Evolutionary conservation across 2,797 vertebrate species (phyloP).

Genomic region (Myotis findleyi): DNA sequence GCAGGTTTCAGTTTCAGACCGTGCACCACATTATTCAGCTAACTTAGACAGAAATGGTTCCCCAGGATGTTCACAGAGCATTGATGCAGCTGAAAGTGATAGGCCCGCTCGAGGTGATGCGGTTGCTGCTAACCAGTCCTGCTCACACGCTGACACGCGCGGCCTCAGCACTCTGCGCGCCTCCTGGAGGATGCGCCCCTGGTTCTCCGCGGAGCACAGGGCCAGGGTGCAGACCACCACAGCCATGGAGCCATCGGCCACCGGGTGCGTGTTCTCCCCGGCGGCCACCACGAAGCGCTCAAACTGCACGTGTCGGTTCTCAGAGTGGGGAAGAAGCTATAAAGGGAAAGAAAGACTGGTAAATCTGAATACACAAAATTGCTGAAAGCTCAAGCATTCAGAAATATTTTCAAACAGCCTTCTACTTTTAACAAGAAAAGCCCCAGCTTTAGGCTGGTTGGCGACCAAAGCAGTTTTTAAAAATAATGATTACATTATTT

Average conservation of each 20-base stretch:
- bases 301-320: slow-evolving; percentile 87
- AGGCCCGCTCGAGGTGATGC: no score
- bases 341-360: no score
- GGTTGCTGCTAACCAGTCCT: neutral
- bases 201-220: slow-evolving; percentile 89
- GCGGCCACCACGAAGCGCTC: slow-evolving; percentile 81
- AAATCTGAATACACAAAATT: no score
- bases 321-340: neutral
- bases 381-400: neutral
- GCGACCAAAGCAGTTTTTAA: neutral
- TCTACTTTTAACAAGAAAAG: neutral
- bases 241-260: slow-evolving; percentile 89
- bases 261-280: slow-evolving; percentile 88
- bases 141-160: slow-evolving; percentile 84
- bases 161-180: slow-evolving; percentile 88
- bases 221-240: slow-evolving; percentile 91
- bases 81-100: neutral
- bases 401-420: neutral
- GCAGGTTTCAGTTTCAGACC: neutral
- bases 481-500: neutral
- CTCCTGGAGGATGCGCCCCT: slow-evolving; percentile 87
- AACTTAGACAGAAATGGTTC: neutral
- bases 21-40: neutral
- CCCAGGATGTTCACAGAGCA: neutral
- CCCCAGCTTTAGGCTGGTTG: neutral